Percentiles rank a stretch among this genome's conserved stretches.
phyloP scores from a whole-genome alignment of 1,140 invertebrate genomes.

The Pteromalus puparum region DNA sequence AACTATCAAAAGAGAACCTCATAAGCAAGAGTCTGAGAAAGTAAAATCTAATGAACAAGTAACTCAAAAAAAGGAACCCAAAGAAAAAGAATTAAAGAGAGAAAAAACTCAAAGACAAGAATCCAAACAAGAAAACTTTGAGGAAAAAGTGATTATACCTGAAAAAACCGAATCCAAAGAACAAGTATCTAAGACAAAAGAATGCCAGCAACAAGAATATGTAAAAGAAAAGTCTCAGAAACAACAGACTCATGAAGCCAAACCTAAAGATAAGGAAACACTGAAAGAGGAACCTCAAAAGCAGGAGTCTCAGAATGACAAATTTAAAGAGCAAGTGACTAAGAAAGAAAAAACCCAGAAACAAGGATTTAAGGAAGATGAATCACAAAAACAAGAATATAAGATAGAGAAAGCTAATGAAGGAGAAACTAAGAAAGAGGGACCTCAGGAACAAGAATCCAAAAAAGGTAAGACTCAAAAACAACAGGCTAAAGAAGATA shows the following conservation, averaged over 20 bases:
- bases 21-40: no score
- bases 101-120: constrained; percentile 28
- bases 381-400: background rate
- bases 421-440: background rate
- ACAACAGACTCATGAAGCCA: background rate
- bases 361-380: background rate
- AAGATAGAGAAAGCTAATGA: background rate
- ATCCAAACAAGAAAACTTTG: background rate
- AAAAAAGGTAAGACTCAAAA: background rate
- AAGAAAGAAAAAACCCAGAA: background rate
- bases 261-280: no score
- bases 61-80: background rate
- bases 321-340: background rate
- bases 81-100: background rate
- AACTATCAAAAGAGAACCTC: no score
- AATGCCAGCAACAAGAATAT: background rate
- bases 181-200: no score
- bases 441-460: background rate
- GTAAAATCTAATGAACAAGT: no score
- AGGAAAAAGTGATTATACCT: no score
- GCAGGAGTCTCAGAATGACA: no score
- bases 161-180: no score
- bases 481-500: background rate
- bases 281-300: no score
- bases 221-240: background rate